These are phyloP conservation scores for Drosophila subquinaria DNA, from an alignment of 2,888 invertebrate genomes.

Conservation along the genomic window DNA sequence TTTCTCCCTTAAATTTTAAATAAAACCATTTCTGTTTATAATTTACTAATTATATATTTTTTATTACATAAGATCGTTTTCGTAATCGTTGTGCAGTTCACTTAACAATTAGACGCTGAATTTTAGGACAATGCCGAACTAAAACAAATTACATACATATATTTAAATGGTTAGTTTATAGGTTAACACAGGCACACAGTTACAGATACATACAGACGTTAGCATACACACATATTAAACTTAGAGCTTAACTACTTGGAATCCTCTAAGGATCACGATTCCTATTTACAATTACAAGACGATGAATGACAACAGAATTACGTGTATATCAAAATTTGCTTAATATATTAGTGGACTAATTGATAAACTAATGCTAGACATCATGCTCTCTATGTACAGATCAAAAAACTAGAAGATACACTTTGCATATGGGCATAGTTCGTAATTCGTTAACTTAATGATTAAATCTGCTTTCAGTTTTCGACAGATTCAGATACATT, in stretches of 20 bases:
- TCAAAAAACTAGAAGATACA: constrained; percentile 74
- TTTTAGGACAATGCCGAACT: constrained; percentile 35
- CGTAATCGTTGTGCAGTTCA: constrained; percentile 67
- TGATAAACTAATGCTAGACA: constrained; percentile 36
- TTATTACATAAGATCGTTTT: constrained; percentile 65
- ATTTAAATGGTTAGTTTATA: constrained; percentile 22
- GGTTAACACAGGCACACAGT: constrained; percentile 32
- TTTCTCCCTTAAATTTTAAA: background rate
- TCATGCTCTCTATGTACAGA: constrained; percentile 55
- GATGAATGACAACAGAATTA: constrained; percentile 72
- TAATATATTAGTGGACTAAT: constrained; percentile 29
- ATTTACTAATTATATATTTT: constrained; percentile 52
- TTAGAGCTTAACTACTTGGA: constrained; percentile 35
- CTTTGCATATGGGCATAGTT: constrained; percentile 70
- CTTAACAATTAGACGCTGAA: constrained; percentile 43
- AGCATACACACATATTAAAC: constrained; percentile 16
- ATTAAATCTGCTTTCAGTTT: constrained; percentile 52
- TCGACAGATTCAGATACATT: constrained; percentile 67
- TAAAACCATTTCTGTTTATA: constrained; percentile 27
- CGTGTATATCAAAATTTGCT: constrained; percentile 42
- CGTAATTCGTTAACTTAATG: constrained; percentile 65
- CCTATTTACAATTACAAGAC: constrained; percentile 41
- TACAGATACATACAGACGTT: constrained; percentile 14
- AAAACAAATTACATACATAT: constrained; percentile 39
- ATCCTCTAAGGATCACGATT: constrained; percentile 9